phyloP scores from a whole-genome alignment of 2,888 invertebrate species.

The Drosophila mayaguana region DNA sequence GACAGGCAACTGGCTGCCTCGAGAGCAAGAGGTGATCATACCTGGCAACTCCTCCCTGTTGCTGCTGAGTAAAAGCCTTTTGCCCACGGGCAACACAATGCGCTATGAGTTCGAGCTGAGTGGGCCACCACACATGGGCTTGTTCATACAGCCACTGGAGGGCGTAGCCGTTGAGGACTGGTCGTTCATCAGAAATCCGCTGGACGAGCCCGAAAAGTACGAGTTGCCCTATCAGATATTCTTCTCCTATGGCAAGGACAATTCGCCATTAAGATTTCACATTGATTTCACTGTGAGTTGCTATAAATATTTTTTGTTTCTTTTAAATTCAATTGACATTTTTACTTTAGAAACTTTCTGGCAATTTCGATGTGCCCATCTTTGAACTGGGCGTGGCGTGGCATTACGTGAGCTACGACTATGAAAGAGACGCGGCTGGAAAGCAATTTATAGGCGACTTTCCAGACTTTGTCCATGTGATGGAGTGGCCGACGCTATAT shows the following conservation, averaged over 20 bases:
- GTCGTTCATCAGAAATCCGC: constrained; percentile 75
- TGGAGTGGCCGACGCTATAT: constrained; percentile 86
- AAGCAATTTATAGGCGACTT: constrained; percentile 85
- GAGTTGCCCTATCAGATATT: constrained; percentile 78
- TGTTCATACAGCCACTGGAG: constrained; percentile 74
- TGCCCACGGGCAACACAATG: constrained; percentile 36
- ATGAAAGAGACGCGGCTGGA: constrained; percentile 84
- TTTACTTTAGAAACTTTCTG: constrained; percentile 42
- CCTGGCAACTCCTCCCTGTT: constrained; percentile 65
- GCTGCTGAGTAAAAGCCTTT: constrained; percentile 53
- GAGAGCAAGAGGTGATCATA: constrained; percentile 58
- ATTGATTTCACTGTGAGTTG: constrained; percentile 72
- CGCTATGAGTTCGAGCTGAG: constrained; percentile 75
- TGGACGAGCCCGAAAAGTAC: constrained; percentile 62
- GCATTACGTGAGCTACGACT: constrained; percentile 86
- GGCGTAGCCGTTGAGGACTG: constrained; percentile 71
- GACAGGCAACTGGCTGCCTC: constrained; percentile 71
- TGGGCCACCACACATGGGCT: constrained; percentile 80
- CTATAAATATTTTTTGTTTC: not conserved
- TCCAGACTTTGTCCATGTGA: constrained; percentile 86
- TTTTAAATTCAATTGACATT: not conserved
- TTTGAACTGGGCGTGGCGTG: constrained; percentile 86
- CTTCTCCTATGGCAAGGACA: constrained; percentile 74
- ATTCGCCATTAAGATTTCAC: constrained; percentile 71
- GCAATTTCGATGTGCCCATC: constrained; percentile 57